Evolutionary conservation across 1,140 invertebrate species (phyloP).

Genomic region (Drosophila kanapiae): DNA sequence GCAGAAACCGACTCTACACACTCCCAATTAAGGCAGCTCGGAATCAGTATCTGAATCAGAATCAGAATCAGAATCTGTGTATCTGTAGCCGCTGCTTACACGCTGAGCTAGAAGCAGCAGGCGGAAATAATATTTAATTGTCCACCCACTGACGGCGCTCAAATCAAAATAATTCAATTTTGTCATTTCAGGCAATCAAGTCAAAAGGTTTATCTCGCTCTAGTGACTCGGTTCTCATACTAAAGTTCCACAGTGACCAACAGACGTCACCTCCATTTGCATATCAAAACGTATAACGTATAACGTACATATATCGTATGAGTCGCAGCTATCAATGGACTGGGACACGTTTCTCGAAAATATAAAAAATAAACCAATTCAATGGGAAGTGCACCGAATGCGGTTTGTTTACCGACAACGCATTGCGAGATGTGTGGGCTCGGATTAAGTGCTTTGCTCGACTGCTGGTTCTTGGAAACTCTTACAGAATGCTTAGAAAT

Average conservation of each 20-base stretch:
- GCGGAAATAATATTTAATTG: conserved; percentile 83
- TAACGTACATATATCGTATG: not conserved
- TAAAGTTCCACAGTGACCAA: conserved; percentile 14
- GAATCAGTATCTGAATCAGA: conserved; percentile 6
- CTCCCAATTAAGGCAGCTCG: conserved; percentile 46
- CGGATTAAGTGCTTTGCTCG: conserved; percentile 4
- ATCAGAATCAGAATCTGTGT: conserved; percentile 19
- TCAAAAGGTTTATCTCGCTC: conserved; percentile 69
- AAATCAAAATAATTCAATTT: conserved; percentile 84
- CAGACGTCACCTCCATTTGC: conserved; percentile 49
- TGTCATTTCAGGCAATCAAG: conserved; percentile 82
- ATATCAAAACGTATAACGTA: conserved; percentile 26
- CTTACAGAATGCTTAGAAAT: not conserved
- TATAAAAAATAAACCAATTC: conserved; percentile 7
- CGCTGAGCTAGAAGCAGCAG: conserved; percentile 43
- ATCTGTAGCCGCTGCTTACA: conserved; percentile 12
- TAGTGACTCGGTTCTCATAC: conserved; percentile 34
- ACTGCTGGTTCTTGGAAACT: conserved; percentile 40
- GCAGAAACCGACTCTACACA: conserved; percentile 17
- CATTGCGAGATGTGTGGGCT: conserved; percentile 29
- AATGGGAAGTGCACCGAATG: conserved; percentile 26
- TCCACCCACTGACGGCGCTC: conserved; percentile 76
- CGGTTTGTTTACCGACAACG: conserved; percentile 26
- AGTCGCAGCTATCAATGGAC: conserved; percentile 34
- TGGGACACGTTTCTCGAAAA: conserved; percentile 13